Base-by-base conservation (phyloP, 2,797 vertebrate genomes). In the Florisuga fusca region DNA sequence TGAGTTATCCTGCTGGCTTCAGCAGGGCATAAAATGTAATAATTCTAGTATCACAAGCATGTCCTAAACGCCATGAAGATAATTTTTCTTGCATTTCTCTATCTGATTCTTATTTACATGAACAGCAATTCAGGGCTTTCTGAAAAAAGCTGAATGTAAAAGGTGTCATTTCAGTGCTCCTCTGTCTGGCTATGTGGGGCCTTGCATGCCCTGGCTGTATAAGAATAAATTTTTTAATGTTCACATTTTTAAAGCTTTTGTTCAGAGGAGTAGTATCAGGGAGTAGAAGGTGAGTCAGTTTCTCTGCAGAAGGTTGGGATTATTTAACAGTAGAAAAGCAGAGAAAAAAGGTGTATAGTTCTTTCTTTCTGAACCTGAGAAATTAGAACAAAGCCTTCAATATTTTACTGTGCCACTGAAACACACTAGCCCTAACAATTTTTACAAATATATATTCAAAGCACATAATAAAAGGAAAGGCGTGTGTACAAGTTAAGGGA, bases 401-500 rank as follows among this genome's bases (percentile, higher is more conserved):
- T 72, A 46, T 59, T 84, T 73, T 86, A 50, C 45, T 57, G 5
- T 69, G 43, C 38, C 21, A 17, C 27, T 63, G 36, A 50, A 76
- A 36, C n/a, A 53, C 36, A 34, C 3, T 7, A 73, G 16, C 17
- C 23, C 14, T 41, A 50, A 31, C 14, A 15, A 21, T 71, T 92
- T 86, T 75, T 69, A 33, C 48, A 75, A 77, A 38, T 15, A 62
- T 13, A 4, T 63, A 68, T 82, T 87, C 27, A 21, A 81, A 74
- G 17, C 57, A 22, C 6, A 0, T 43, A 54, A 46, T 48, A 51
- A 71, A 79, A 62, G 45, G 36, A 79, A 79, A 26, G 22, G 27
- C 1, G 1, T 0, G 0, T 57, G 27, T 43, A 21, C n/a, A 51
- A 46, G 66, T 33, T 64, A 36, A 92, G 43, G 66, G 62, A 51